Percentiles rank a stretch among this genome's conserved stretches.
Conservation (phyloP, 1,140 invertebrate species). For the honey bee (Apis mellifera) region Amel_HAv3.1 CM009942.2:5237501-5238000, state of each 20-base stretch:
- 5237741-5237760: not conserved
- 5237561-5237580: not conserved
- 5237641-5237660: slow-evolving; percentile 17
- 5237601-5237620: slow-evolving; percentile 18
- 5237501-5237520: slow-evolving; percentile 29
- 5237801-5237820: not conserved
- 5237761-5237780: not conserved
- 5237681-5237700: not conserved
- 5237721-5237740: too few species aligned
- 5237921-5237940: not conserved
- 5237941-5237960: not conserved
- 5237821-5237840: not conserved
- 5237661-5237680: slow-evolving; percentile 23
- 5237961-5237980: not conserved
- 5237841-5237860: not conserved
- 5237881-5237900: not conserved
- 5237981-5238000: not conserved
- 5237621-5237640: slow-evolving; percentile 22
- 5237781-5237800: not conserved
- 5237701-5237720: slow-evolving; percentile 21
- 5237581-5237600: not conserved
- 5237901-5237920: too few species aligned
- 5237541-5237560: not conserved
- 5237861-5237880: slow-evolving; percentile 6
- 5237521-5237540: slow-evolving; percentile 11